Evolutionary conservation across 2,888 invertebrate genomes (phyloP).

Genomic region (Euphydryas editha): DNA sequence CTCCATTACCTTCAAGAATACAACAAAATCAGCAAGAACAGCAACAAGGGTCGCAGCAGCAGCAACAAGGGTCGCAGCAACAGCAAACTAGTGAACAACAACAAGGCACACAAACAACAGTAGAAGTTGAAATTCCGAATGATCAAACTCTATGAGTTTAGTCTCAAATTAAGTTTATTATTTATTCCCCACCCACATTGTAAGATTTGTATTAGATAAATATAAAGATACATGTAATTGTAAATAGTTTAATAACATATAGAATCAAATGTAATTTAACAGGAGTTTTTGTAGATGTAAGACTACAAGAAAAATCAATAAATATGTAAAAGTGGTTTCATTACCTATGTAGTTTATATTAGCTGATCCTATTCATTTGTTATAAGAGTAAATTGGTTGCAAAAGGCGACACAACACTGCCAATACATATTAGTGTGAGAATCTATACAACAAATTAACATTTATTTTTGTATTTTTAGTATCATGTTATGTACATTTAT

Average conservation of each 20-base stretch:
- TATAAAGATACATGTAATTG: conserved; percentile 15
- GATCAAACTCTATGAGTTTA: conserved; percentile 69
- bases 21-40: conserved; percentile 68
- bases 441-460: conserved; percentile 16
- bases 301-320: neutral
- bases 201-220: conserved; percentile 16
- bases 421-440: conserved; percentile 28
- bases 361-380: neutral
- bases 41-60: conserved; percentile 49
- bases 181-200: conserved; percentile 25
- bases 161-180: conserved; percentile 37
- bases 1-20: conserved; percentile 75
- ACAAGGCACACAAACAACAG: conserved; percentile 60
- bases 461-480: conserved; percentile 34
- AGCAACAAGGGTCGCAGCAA: conserved; percentile 45
- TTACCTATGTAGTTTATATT: neutral
- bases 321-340: neutral
- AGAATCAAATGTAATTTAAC: conserved; percentile 3
- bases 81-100: conserved; percentile 64
- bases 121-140: conserved; percentile 65
- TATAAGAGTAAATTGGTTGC: conserved; percentile 4
- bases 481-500: conserved; percentile 18
- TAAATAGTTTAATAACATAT: conserved; percentile 16
- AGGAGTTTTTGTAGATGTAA: conserved; percentile 5
- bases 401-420: conserved; percentile 29